These are phyloP conservation scores for Ammodytes dubius DNA, from an alignment of 2,113 vertebrate species.

Conservation along the genomic window DNA sequence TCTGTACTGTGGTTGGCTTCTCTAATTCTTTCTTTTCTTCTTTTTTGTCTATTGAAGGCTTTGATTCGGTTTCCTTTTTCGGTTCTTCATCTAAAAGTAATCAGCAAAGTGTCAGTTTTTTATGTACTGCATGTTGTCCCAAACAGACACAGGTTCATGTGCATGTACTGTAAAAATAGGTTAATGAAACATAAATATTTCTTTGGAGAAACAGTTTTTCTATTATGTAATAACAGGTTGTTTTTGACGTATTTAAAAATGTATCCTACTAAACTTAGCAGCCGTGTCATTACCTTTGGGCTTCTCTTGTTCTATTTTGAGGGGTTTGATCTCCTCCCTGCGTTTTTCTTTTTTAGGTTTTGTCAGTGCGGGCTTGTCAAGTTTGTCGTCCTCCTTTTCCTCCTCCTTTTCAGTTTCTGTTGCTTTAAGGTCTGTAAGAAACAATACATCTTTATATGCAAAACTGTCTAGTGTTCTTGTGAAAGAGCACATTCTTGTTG, in stretches of 20 bases:
- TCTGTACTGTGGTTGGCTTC: not conserved
- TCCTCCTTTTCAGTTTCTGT: constrained; percentile 29
- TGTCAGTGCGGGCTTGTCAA: constrained; percentile 19
- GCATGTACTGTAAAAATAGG: not conserved
- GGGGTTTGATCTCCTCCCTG: constrained; percentile 15
- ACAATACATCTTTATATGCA: constrained; percentile 14
- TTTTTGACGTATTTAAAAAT: not conserved
- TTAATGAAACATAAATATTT: not conserved
- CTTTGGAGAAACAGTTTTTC: not conserved
- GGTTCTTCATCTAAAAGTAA: constrained; percentile 42
- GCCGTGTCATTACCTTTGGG: constrained; percentile 50
- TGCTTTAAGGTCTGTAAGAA: constrained; percentile 67
- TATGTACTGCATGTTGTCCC: not conserved
- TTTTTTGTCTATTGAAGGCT: not conserved
- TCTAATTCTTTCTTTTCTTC: not conserved
- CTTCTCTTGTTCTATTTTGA: constrained; percentile 26
- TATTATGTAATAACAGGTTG: not conserved
- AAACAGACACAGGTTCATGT: not conserved
- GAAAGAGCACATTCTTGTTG: not conserved
- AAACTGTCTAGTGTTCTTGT: not conserved
- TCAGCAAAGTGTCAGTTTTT: constrained; percentile 12
- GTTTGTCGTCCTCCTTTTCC: constrained; percentile 36
- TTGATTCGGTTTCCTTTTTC: constrained; percentile 12
- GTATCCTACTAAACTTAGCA: not conserved
- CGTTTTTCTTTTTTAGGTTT: constrained; percentile 44